A percentile compares a stretch with the other conserved stretches of the same genome.
These are phyloP conservation scores for Balanococcus diminutus DNA, from an alignment of 2,888 invertebrate genomes.

Conservation along the genomic window DNA sequence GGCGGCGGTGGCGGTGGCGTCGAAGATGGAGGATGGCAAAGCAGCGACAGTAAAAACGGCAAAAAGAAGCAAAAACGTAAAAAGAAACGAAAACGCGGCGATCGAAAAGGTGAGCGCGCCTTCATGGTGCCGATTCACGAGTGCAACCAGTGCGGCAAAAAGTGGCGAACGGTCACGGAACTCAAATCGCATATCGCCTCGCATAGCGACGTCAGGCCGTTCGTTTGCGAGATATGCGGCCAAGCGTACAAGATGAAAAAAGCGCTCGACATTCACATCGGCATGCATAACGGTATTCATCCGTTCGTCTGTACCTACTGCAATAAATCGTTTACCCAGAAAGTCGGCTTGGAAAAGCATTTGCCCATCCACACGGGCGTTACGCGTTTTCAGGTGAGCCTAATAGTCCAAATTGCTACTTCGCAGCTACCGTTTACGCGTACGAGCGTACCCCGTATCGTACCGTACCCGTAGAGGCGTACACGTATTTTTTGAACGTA, in stretches of 20 bases:
- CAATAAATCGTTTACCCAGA: constrained; percentile 58
- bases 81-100: constrained; percentile 53
- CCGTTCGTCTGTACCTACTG: constrained; percentile 57
- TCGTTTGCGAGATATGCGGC: constrained; percentile 57
- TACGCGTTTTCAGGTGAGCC: constrained; percentile 56
- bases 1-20: neutral
- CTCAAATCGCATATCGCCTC: constrained; percentile 57
- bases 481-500: too few species aligned
- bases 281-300: constrained; percentile 58
- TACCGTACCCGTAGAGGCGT: too few species aligned
- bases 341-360: constrained; percentile 57
- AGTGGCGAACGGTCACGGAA: constrained; percentile 57
- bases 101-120: constrained; percentile 56
- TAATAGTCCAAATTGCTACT: too few species aligned
- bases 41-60: constrained; percentile 51
- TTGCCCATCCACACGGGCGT: constrained; percentile 57
- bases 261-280: constrained; percentile 57
- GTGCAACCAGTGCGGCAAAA: constrained; percentile 57
- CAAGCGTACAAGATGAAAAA: constrained; percentile 58
- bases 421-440: too few species aligned
- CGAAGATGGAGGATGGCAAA: constrained; percentile 53
- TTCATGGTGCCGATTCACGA: constrained; percentile 57
- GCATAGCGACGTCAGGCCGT: constrained; percentile 57
- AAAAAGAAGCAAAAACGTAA: constrained; percentile 54
- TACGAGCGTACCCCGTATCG: too few species aligned